These are phyloP conservation scores for Tenthredo notha DNA, from an alignment of 2,888 invertebrate species.

Conservation along the genomic window DNA sequence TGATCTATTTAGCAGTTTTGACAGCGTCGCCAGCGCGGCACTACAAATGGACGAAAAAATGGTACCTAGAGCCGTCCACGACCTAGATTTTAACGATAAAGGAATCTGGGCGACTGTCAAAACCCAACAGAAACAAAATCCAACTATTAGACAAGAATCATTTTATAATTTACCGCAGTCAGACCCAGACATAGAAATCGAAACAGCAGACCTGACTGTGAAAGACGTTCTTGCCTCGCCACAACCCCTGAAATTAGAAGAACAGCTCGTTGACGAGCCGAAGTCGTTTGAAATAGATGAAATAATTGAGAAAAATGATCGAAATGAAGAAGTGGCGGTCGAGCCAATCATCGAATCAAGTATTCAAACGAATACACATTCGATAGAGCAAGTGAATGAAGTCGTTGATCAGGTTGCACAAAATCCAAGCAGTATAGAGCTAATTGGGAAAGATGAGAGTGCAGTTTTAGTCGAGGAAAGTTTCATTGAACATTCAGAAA, in stretches of 20 bases:
- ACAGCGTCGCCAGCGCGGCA: slow-evolving; percentile 56
- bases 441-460: neutral
- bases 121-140: slow-evolving; percentile 59
- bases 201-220: neutral
- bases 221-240: neutral
- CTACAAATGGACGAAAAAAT: slow-evolving; percentile 64
- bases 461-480: neutral
- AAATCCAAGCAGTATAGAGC: neutral
- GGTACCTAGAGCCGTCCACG: slow-evolving; percentile 63
- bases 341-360: slow-evolving; percentile 1
- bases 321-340: neutral
- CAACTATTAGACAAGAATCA: neutral
- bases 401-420: neutral
- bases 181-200: slow-evolving; percentile 49
- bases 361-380: neutral
- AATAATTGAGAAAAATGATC: neutral
- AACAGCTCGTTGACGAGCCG: neutral
- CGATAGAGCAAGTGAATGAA: neutral
- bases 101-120: slow-evolving; percentile 55
- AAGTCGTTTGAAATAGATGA: neutral
- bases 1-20: slow-evolving; percentile 67
- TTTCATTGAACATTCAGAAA: neutral
- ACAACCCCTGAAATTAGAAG: neutral
- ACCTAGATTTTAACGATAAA: slow-evolving; percentile 54
- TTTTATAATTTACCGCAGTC: neutral